Conservation (phyloP, 2,888 invertebrate genomes). For the Xestia ashworthii region DNA sequence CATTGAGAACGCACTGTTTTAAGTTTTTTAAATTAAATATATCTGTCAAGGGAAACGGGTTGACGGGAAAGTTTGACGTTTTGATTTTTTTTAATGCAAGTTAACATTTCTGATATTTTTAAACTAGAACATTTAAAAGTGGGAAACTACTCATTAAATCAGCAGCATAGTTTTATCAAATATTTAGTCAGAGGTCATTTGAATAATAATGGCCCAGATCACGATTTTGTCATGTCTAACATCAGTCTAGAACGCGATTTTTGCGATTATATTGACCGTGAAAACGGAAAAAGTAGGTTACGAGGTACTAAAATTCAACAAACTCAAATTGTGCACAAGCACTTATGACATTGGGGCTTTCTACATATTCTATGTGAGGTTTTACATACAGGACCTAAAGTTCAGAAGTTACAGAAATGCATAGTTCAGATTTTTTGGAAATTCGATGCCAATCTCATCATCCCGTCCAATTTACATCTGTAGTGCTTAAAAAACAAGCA, state of each 20-base stretch:
- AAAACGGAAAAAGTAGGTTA: constrained; percentile 72
- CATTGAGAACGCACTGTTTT: constrained; percentile 75
- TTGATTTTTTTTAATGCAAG: constrained; percentile 33
- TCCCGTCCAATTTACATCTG: constrained; percentile 59
- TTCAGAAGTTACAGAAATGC: not conserved
- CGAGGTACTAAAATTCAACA: constrained; percentile 46
- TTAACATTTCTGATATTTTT: constrained; percentile 5
- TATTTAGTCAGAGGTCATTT: constrained; percentile 16
- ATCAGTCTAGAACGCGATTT: constrained; percentile 71
- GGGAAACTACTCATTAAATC: not conserved
- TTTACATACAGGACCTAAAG: not conserved
- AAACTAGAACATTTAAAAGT: not conserved
- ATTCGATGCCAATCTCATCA: constrained; percentile 43
- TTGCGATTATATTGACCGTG: constrained; percentile 76
- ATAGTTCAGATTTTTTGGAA: constrained; percentile 10
- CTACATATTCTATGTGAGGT: not conserved
- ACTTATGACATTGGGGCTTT: constrained; percentile 4
- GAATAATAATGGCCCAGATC: constrained; percentile 52
- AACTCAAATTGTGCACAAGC: constrained; percentile 4
- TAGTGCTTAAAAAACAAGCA: constrained; percentile 61
- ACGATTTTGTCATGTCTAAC: constrained; percentile 73
- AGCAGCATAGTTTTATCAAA: not conserved
- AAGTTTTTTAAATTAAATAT: constrained; percentile 73
- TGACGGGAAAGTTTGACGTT: constrained; percentile 68
- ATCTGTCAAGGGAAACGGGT: constrained; percentile 68